These are phyloP conservation scores for Drosophila pandora DNA, from an alignment of 1,140 invertebrate genomes.

Conservation along the genomic window DNA sequence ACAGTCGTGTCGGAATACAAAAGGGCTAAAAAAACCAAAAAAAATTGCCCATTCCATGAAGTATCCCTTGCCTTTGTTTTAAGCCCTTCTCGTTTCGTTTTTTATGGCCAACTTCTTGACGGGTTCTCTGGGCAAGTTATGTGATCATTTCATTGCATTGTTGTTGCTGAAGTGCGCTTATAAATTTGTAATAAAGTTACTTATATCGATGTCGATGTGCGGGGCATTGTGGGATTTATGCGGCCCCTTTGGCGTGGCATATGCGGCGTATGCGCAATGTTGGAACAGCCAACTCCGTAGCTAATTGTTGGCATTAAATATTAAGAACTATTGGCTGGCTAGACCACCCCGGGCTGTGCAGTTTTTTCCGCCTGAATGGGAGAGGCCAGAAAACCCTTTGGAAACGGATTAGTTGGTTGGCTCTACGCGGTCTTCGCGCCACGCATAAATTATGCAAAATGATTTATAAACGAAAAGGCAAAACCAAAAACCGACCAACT, in stretches of 20 bases:
- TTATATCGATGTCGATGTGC: conserved; percentile 12
- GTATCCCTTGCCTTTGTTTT: conserved; percentile 31
- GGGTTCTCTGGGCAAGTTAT: conserved; percentile 57
- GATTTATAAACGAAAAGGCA: conserved; percentile 68
- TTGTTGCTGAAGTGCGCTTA: conserved; percentile 74
- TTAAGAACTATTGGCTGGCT: conserved; percentile 65
- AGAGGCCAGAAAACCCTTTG: neutral
- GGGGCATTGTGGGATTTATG: conserved; percentile 43
- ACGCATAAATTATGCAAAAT: conserved; percentile 78
- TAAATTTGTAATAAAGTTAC: conserved; percentile 77
- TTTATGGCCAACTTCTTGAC: conserved; percentile 70
- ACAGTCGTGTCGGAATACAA: conserved; percentile 77
- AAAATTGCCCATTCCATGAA: neutral
- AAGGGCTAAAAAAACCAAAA: conserved; percentile 9
- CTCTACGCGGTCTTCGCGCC: conserved; percentile 25
- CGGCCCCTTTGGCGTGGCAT: conserved; percentile 5
- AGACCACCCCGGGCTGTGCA: conserved; percentile 28
- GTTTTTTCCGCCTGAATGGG: conserved; percentile 41
- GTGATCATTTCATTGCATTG: conserved; percentile 69
- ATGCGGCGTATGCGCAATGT: conserved; percentile 59
- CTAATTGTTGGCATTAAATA: conserved; percentile 73
- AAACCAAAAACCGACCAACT: conserved; percentile 46
- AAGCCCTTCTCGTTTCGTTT: conserved; percentile 47
- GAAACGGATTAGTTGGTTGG: conserved; percentile 36
- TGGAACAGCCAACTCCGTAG: conserved; percentile 21